These are phyloP conservation scores for Oreochromis spilurus DNA, from an alignment of 2,113 vertebrate species.

Conservation along the genomic window DNA sequence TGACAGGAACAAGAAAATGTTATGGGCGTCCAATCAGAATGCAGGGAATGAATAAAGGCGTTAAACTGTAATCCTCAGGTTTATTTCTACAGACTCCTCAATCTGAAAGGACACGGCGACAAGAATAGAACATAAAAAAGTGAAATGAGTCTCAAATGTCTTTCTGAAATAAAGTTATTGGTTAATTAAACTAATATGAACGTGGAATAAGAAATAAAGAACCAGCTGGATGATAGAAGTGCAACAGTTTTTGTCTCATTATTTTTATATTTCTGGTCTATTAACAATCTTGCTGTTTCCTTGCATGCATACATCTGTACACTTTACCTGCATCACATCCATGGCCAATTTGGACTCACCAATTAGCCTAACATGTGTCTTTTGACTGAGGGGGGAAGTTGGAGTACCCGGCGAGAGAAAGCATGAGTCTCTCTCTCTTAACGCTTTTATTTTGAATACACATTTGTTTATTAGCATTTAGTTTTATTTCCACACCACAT, in stretches of 20 bases:
- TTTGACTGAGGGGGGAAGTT: background rate
- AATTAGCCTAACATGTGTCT: background rate
- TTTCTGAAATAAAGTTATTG: background rate
- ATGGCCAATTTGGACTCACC: background rate
- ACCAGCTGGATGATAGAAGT: background rate
- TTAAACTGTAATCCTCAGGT: background rate
- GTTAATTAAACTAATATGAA: background rate
- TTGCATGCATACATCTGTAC: background rate
- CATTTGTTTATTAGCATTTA: too few relatives aligned
- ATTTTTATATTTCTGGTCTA: background rate
- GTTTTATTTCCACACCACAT: too few relatives aligned
- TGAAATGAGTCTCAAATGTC: background rate
- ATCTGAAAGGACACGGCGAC: background rate
- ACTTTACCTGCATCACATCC: background rate
- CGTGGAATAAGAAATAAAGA: background rate
- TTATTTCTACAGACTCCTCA: background rate
- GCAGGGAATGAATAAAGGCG: background rate
- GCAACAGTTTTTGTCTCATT: background rate
- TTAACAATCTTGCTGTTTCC: background rate
- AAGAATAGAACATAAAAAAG: background rate
- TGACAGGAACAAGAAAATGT: background rate
- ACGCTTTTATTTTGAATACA: background rate
- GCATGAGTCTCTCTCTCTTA: background rate
- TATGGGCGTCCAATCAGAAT: background rate
- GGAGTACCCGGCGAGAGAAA: background rate